phyloP scores from a whole-genome alignment of 2,888 invertebrate genomes.

The Rugalucina vietnamica region DNA sequence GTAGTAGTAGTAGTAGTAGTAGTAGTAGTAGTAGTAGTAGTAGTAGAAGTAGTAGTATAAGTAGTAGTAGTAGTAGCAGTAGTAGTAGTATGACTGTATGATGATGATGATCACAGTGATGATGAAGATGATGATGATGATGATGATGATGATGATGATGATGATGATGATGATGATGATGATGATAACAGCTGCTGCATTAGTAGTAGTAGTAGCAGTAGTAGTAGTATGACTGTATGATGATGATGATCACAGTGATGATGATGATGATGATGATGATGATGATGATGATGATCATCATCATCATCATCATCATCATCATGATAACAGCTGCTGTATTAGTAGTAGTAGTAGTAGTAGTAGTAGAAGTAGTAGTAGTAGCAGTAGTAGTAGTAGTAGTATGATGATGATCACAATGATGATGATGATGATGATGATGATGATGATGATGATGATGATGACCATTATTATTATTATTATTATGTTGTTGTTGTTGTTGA shows the following conservation, averaged over 20 bases:
- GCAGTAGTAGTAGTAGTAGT: not conserved
- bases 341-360: too few relatives aligned
- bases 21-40: not conserved
- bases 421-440: not conserved
- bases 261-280: constrained; percentile 4
- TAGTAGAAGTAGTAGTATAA: too few relatives aligned
- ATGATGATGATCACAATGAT: too few relatives aligned
- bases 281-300: constrained; percentile 15
- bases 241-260: not conserved
- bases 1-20: not conserved
- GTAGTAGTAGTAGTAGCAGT: too few relatives aligned
- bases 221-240: not conserved
- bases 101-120: not conserved
- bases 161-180: constrained; percentile 17
- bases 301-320: not conserved
- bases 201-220: not conserved
- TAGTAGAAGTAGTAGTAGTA: not conserved
- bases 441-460: not conserved
- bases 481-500: too few relatives aligned
- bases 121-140: not conserved
- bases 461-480: too few relatives aligned
- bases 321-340: too few relatives aligned
- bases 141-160: constrained; percentile 19
- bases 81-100: not conserved
- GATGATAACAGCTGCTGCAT: too few relatives aligned